These are phyloP conservation scores for Phaethornis superciliosus DNA, from an alignment of 2,113 vertebrate species.

Conservation along the genomic window DNA sequence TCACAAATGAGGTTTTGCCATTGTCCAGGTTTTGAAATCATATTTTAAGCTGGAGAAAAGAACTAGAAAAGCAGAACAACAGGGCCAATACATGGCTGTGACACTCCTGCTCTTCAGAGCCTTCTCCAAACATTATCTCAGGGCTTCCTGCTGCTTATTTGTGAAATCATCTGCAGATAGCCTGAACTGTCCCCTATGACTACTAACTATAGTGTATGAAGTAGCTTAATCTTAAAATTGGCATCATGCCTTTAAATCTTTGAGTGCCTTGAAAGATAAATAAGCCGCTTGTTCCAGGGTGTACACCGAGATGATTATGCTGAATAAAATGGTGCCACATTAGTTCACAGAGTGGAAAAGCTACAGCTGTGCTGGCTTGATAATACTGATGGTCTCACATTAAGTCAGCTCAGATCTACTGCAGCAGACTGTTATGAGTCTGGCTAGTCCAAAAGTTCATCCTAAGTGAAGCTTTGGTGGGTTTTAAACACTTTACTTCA, in stretches of 20 bases:
- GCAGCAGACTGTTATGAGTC: background rate
- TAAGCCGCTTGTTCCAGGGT: fast-evolving
- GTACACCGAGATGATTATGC: fast-evolving
- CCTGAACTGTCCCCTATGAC: background rate
- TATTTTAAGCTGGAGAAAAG: background rate
- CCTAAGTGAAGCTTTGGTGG: background rate
- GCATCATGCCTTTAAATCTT: background rate
- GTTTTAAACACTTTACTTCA: background rate
- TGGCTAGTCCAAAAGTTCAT: background rate
- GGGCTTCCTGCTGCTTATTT: background rate
- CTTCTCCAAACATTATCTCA: background rate
- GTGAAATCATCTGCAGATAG: background rate
- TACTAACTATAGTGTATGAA: background rate
- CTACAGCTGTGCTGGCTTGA: background rate
- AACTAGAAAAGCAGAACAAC: background rate
- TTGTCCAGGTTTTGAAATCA: background rate
- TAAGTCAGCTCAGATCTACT: background rate
- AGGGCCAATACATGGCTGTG: background rate
- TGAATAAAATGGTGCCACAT: background rate
- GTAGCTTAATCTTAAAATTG: background rate
- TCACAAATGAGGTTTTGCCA: background rate
- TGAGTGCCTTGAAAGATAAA: background rate
- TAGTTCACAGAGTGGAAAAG: background rate
- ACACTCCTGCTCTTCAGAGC: background rate
- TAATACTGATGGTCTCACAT: background rate